phyloP scores from a whole-genome alignment of 2,113 vertebrate genomes.

The Mormyrus iriodes region DNA sequence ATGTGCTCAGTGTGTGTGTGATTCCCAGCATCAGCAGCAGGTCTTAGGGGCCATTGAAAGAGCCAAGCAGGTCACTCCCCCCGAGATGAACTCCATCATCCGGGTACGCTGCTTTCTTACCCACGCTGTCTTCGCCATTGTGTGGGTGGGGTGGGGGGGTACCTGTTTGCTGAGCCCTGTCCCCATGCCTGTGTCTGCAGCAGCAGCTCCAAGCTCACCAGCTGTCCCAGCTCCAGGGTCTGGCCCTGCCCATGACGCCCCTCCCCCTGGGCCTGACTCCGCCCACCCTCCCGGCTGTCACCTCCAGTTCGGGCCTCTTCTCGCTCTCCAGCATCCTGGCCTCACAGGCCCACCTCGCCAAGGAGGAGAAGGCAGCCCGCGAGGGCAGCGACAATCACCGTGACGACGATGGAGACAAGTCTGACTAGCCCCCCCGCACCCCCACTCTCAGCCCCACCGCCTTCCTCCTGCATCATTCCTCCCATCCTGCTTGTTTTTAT shows the following conservation, averaged over 20 bases:
- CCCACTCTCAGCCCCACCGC: background rate
- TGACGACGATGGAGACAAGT: conserved; percentile 88
- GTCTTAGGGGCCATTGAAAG: conserved; percentile 93
- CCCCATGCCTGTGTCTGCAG: conserved; percentile 53
- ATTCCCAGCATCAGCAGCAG: conserved; percentile 88
- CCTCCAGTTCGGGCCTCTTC: conserved; percentile 82
- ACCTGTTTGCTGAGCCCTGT: rapidly evolving
- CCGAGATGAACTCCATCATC: conserved; percentile 98
- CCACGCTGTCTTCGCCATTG: background rate
- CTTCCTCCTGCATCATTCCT: background rate
- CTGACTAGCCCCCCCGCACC: conserved; percentile 65
- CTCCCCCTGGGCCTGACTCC: conserved; percentile 87
- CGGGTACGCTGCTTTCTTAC: conserved; percentile 63
- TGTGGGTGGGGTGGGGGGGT: background rate
- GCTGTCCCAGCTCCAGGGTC: conserved; percentile 93
- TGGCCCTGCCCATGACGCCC: conserved; percentile 85
- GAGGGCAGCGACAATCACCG: conserved; percentile 74
- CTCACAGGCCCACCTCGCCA: conserved; percentile 82
- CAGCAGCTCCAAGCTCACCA: conserved; percentile 98
- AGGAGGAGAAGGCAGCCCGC: conserved; percentile 89
- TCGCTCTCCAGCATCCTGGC: conserved; percentile 87
- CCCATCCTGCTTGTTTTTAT: background rate
- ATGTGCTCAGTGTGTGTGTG: conserved; percentile 16
- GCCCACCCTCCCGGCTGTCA: conserved; percentile 75
- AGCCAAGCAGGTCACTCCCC: conserved; percentile 93